Conservation (phyloP, 64 coral and sea anemone genomes). For the Stylophora pistillata region DNA sequence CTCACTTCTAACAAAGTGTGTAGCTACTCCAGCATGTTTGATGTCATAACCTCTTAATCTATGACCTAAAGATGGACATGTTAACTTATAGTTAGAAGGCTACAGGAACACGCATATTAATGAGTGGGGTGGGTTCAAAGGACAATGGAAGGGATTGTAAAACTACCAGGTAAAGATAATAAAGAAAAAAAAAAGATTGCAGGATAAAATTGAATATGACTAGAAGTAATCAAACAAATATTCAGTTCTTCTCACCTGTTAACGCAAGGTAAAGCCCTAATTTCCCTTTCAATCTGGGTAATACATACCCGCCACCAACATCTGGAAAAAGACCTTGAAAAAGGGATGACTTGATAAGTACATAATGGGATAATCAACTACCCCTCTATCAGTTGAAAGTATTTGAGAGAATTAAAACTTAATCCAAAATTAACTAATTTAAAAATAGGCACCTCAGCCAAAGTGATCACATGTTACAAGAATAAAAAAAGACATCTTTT, state of each 20-base stretch:
- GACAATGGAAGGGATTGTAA: too few species aligned
- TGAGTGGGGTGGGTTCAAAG: too few species aligned
- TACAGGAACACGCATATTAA: too few species aligned
- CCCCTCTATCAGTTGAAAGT: too few species aligned
- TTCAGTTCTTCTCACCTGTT: conserved; percentile 63
- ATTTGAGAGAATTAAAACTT: too few species aligned
- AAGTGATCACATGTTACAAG: too few species aligned
- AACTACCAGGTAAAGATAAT: not conserved
- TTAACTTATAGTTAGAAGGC: too few species aligned
- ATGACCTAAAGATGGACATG: conserved; percentile 60
- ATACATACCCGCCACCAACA: conserved; percentile 90
- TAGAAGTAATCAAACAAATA: not conserved
- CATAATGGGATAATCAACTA: not conserved
- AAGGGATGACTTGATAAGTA: not conserved
- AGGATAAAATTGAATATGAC: not conserved
- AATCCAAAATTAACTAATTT: too few species aligned
- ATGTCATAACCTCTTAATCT: conserved; percentile 92
- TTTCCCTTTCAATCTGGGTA: conserved; percentile 72
- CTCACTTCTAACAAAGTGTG: conserved; percentile 90
- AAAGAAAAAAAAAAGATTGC: too few species aligned
- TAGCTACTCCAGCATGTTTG: conserved; percentile 95
- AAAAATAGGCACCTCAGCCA: too few species aligned
- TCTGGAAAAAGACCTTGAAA: conserved; percentile 86
- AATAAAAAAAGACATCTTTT: too few species aligned
- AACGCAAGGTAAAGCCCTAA: conserved; percentile 83